These are phyloP conservation scores for Conistra vaccinii DNA, from an alignment of 2,888 invertebrate genomes.

Conservation along the genomic window DNA sequence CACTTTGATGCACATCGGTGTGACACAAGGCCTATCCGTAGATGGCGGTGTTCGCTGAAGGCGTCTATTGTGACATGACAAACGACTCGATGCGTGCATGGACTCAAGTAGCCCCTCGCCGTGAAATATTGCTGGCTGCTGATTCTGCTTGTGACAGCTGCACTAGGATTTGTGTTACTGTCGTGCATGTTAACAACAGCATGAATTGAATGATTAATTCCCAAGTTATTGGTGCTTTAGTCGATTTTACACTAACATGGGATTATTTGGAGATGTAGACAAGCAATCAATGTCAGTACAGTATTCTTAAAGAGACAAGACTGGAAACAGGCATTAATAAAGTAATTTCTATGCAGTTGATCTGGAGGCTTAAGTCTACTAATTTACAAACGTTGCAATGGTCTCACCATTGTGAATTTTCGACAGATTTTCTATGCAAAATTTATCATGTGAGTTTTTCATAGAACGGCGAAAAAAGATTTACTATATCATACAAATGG, in stretches of 20 bases:
- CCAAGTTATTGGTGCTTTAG: conserved; percentile 1
- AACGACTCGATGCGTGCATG: conserved; percentile 74
- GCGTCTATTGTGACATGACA: conserved; percentile 77
- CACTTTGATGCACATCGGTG: conserved; percentile 24
- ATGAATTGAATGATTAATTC: conserved; percentile 30
- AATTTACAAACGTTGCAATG: background rate
- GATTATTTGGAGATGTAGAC: background rate
- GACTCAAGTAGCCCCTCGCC: conserved; percentile 63
- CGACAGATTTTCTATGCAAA: background rate
- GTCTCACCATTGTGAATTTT: too few relatives aligned
- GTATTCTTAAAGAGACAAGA: background rate
- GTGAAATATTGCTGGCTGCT: conserved; percentile 63
- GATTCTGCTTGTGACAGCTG: conserved; percentile 62
- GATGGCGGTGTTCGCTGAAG: conserved; percentile 65
- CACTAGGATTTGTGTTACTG: conserved; percentile 60
- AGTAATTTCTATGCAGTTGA: background rate
- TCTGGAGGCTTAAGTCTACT: background rate
- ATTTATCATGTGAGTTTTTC: background rate
- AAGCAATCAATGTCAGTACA: background rate
- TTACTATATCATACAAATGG: too few relatives aligned
- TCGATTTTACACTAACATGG: background rate
- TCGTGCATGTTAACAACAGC: conserved; percentile 44
- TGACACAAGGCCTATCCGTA: conserved; percentile 53
- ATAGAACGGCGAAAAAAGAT: background rate
- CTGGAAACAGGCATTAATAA: background rate